Conservation (phyloP, 2,113 vertebrate species). For the Syrrhaptes paradoxus region DNA sequence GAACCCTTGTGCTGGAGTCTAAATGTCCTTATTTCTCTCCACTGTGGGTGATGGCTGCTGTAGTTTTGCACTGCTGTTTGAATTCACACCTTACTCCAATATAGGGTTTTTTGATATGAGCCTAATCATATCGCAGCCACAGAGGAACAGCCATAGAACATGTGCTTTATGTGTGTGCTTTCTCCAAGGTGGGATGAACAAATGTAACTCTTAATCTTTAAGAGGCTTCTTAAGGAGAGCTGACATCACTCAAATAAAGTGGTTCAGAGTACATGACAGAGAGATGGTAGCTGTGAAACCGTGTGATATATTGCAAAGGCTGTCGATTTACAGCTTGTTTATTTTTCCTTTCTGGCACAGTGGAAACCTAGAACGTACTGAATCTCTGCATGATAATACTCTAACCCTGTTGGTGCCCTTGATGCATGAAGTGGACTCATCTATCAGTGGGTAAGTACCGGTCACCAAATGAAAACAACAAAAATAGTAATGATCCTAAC, state of each 20-base stretch:
- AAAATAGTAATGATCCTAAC: not conserved
- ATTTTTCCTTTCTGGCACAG: conserved; percentile 64
- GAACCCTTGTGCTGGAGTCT: not conserved
- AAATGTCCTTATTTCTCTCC: not conserved
- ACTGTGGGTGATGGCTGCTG: not conserved
- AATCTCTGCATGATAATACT: conserved; percentile 87
- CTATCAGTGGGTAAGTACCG: conserved; percentile 87
- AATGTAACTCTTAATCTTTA: not conserved
- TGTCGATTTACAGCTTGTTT: not conserved
- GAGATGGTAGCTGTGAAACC: not conserved
- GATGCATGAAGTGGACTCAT: conserved; percentile 93
- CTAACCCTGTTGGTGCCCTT: conserved; percentile 85
- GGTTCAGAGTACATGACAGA: not conserved
- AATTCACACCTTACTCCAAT: not conserved
- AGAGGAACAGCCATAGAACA: not conserved
- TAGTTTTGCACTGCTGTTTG: not conserved
- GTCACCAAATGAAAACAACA: not conserved
- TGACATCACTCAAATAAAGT: not conserved
- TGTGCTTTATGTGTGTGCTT: not conserved
- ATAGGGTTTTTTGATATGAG: not conserved
- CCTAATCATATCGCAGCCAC: not conserved
- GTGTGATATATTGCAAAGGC: not conserved
- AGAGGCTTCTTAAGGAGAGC: not conserved
- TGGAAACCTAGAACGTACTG: conserved; percentile 86
- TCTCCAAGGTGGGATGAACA: not conserved